A percentile compares a stretch with the other conserved stretches of the same genome.
phyloP scores from a whole-genome alignment of 1,140 invertebrate species.

The Berghia stephanieae region DNA sequence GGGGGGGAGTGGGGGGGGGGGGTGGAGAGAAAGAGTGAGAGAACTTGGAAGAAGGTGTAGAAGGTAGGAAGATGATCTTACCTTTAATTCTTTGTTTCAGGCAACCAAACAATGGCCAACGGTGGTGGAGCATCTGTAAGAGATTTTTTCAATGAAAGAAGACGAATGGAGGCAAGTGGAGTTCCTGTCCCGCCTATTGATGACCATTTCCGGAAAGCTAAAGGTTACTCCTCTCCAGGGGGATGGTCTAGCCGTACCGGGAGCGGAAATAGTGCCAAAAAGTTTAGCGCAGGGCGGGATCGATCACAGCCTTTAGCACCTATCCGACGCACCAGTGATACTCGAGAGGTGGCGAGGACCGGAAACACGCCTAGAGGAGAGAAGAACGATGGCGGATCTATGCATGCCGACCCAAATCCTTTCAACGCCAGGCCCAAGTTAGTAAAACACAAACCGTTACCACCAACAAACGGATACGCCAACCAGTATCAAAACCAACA shows the following conservation, averaged over 20 bases:
- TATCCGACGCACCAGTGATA: conserved; percentile 16
- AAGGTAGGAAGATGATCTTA: too few relatives aligned
- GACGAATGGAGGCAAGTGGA: conserved; percentile 38
- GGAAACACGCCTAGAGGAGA: background rate
- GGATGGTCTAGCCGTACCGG: conserved; percentile 20
- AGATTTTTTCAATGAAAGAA: conserved; percentile 53
- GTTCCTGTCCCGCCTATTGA: conserved; percentile 44
- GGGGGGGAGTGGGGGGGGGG: too few relatives aligned
- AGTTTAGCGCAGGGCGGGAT: conserved; percentile 50
- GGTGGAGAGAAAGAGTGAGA: too few relatives aligned
- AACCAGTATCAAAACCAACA: too few relatives aligned
- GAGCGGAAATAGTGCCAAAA: conserved; percentile 26
- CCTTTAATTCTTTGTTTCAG: too few relatives aligned
- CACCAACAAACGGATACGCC: background rate
- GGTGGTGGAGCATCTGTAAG: conserved; percentile 36
- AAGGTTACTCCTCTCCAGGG: conserved; percentile 22
- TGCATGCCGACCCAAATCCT: background rate
- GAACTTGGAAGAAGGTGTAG: too few relatives aligned
- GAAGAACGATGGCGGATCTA: background rate
- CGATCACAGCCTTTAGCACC: conserved; percentile 51
- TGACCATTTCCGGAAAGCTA: conserved; percentile 46
- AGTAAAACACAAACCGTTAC: conserved; percentile 27
- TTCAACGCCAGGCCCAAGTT: conserved; percentile 21
- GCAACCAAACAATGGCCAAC: background rate
- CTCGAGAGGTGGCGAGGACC: background rate